These are phyloP conservation scores for Diarsia dahlii DNA, from an alignment of 2,888 invertebrate species.

Conservation along the genomic window DNA sequence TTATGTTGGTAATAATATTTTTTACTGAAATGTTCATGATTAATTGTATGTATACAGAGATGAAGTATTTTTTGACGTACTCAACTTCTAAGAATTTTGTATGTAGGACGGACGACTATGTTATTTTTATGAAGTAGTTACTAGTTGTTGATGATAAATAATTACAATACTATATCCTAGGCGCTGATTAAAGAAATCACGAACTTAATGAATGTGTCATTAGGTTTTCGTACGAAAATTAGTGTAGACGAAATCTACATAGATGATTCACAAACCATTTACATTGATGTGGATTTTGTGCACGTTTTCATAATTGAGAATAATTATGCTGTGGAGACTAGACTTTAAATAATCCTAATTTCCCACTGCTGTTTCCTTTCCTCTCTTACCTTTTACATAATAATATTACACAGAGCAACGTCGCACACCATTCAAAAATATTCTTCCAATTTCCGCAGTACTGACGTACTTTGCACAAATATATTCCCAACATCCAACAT, in stretches of 20 bases:
- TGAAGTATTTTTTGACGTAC: constrained; percentile 67
- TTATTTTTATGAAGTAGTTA: constrained; percentile 56
- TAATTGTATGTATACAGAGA: constrained; percentile 68
- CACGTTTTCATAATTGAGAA: constrained; percentile 1
- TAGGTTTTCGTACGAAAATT: not conserved
- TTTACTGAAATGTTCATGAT: constrained; percentile 70
- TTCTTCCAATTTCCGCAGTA: not conserved
- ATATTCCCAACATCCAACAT: constrained; percentile 32
- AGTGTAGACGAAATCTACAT: not conserved
- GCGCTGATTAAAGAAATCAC: constrained; percentile 11
- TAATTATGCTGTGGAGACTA: not conserved
- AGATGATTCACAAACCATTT: not conserved
- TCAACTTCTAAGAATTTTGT: constrained; percentile 68
- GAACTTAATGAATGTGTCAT: constrained; percentile 15
- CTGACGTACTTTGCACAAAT: constrained; percentile 7
- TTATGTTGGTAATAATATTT: constrained; percentile 54
- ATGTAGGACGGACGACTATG: constrained; percentile 60
- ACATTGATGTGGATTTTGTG: not conserved
- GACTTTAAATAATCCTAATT: not conserved
- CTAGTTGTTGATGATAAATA: constrained; percentile 45
- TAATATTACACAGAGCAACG: not conserved
- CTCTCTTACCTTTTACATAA: not conserved
- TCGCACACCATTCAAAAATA: not conserved
- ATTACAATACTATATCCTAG: constrained; percentile 30
- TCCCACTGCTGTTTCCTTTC: not conserved